These are phyloP conservation scores for Plemyria rubiginata DNA, from an alignment of 2,888 invertebrate genomes.

Conservation along the genomic window DNA sequence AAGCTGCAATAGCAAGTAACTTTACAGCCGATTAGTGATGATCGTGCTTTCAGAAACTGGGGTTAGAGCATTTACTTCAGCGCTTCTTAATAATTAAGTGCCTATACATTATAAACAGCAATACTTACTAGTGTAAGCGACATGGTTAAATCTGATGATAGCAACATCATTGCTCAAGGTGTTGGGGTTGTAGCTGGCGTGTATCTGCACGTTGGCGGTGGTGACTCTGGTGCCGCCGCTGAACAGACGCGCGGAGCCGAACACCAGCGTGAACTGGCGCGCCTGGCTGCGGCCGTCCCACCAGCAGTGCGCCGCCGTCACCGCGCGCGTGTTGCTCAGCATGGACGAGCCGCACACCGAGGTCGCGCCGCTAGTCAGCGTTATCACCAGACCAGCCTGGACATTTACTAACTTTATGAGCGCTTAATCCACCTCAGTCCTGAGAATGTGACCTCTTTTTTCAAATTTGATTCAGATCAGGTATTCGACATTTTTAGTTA, in stretches of 20 bases:
- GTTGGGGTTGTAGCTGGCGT: constrained; percentile 44
- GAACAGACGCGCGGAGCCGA: constrained; percentile 51
- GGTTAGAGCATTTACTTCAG: too few relatives aligned
- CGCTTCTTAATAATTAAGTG: too few relatives aligned
- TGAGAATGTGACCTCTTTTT: too few relatives aligned
- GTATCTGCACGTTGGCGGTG: constrained; percentile 47
- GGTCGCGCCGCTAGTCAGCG: constrained; percentile 45
- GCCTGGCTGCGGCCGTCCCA: constrained; percentile 51
- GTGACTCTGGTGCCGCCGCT: constrained; percentile 47
- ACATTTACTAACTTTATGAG: neutral
- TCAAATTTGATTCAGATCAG: too few relatives aligned
- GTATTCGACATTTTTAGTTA: too few relatives aligned
- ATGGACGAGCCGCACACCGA: constrained; percentile 54
- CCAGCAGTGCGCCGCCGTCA: constrained; percentile 61
- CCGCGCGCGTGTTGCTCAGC: constrained; percentile 47
- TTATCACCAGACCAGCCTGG: constrained; percentile 51
- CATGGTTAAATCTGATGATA: constrained; percentile 41
- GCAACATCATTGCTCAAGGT: constrained; percentile 50
- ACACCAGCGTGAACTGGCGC: constrained; percentile 54
- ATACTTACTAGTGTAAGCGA: constrained; percentile 50
- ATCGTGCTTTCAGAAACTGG: too few relatives aligned
- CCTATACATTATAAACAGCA: too few relatives aligned
- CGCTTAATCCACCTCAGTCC: too few relatives aligned
- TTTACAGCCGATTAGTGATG: too few relatives aligned
- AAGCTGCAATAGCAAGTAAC: too few relatives aligned